Base-by-base conservation (phyloP, 2,888 invertebrate species). In the Drosophila tripunctata region DNA sequence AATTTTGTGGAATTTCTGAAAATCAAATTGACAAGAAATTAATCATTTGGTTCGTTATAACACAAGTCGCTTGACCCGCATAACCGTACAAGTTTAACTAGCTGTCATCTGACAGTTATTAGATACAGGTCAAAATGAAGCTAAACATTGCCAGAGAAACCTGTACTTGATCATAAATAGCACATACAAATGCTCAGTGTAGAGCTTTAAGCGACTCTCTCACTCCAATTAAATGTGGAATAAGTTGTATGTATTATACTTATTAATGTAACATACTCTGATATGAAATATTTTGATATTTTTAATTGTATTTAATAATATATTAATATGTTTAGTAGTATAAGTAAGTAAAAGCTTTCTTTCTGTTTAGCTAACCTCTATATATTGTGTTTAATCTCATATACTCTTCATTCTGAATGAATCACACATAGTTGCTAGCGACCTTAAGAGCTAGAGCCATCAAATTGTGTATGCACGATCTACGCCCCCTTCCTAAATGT, bases 31-130 rank as follows among this genome's bases (percentile, higher is more conserved):
- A 65, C 44, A 36, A 50, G 63, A 80, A 75, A 81, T 79, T 81
- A 79, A 80, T 84, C 81, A 80, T 81, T 71, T 50, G 52, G 47
- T 77, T 83, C 74, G 69, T 83, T 80, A n/a, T n/a, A 76, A 62
- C 14, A 43, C 45, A 40, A 27, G 21, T 40, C 21, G n/a, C 17
- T 12, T n/a, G 19, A 40, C 70, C 74, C 70, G 70, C 67, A 83
- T 78, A 61, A 63, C 47, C 57, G 21, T 14, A 15, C 21, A 17
- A 50, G 15, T 33, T 40, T 10, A 21, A 33, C 47, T 15, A 35
- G 60, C 48, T 76, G 72, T 55, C 43, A 35, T 21, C 51, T 55
- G 61, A 12, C 48, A 24, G 38, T 6, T 35, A 15, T 43, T 17
- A 22, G 40, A 45, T 27, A 45, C 40, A 69, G 38, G 24, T 24